Conservation (phyloP, 2,888 invertebrate species). For the Epinotia demarniana region DNA sequence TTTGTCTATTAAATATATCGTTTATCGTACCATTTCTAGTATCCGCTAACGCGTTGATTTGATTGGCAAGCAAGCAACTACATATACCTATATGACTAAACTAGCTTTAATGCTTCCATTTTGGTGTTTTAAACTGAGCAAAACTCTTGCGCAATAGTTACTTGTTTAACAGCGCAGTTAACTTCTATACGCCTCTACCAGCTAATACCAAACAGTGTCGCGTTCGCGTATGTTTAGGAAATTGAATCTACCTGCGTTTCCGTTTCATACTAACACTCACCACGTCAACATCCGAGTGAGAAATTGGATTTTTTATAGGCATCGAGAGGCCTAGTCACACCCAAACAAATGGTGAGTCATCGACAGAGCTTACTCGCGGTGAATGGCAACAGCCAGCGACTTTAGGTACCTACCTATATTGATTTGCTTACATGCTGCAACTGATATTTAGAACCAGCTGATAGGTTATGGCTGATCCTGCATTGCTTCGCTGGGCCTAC, state of each 20-base stretch:
- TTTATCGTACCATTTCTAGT: no score
- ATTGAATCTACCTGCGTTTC: conserved; percentile 1
- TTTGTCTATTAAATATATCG: no score
- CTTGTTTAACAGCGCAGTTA: neutral
- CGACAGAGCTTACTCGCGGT: conserved; percentile 39
- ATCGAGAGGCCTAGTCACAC: conserved; percentile 22
- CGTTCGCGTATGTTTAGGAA: neutral
- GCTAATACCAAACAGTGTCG: conserved; percentile 6
- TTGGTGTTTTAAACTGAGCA: neutral
- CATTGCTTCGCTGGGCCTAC: conserved; percentile 35
- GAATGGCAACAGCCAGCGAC: conserved; percentile 14
- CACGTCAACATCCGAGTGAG: conserved; percentile 25
- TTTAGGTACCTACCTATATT: conserved; percentile 1
- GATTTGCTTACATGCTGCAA: conserved; percentile 17
- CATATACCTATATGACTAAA: neutral
- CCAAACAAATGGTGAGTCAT: conserved; percentile 41
- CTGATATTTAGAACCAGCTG: conserved; percentile 14
- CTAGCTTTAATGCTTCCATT: neutral
- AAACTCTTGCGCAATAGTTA: neutral
- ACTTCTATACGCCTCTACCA: neutral
- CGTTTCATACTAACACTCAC: conserved; percentile 2
- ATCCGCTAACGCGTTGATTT: no score
- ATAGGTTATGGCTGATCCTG: conserved; percentile 15
- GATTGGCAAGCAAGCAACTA: no score
- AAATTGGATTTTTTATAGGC: conserved; percentile 19